A percentile compares a stretch with the other conserved stretches of the same genome.
phyloP scores from a whole-genome alignment of 2,113 vertebrate species.

The Phyllostomus discolor region DNA sequence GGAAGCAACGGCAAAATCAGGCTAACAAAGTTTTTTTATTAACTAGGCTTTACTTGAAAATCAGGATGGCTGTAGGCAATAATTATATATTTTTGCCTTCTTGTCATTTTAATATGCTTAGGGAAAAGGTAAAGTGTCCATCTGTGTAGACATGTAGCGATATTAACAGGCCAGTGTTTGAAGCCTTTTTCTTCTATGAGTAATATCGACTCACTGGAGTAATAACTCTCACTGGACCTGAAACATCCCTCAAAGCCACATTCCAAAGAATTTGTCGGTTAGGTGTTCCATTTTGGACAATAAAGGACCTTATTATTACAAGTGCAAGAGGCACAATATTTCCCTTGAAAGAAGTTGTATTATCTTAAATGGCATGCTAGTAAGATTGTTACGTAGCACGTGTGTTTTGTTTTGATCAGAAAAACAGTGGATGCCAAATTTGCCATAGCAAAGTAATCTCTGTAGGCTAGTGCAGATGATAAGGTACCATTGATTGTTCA shows the following conservation, averaged over 20 bases:
- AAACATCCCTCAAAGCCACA: background rate
- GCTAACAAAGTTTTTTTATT: background rate
- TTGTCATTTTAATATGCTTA: background rate
- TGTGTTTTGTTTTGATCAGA: background rate
- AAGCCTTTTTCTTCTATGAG: background rate
- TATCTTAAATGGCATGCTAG: background rate
- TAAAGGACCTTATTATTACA: background rate
- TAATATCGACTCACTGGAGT: background rate
- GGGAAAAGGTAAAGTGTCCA: rapidly evolving
- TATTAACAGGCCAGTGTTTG: background rate
- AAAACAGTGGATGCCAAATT: background rate
- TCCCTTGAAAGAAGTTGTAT: background rate
- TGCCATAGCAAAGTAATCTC: background rate
- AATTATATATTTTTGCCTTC: background rate
- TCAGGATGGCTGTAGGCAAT: background rate
- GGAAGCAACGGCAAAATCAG: background rate
- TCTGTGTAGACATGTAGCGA: background rate
- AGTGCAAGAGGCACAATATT: background rate
- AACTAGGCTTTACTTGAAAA: background rate
- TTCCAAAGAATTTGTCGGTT: background rate
- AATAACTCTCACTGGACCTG: background rate
- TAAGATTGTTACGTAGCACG: background rate
- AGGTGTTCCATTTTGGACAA: background rate
- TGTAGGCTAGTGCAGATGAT: background rate
- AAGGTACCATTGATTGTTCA: background rate